Evolutionary conservation across 2,888 invertebrate species (phyloP), one percentile per base, ranked within the genome.

Genomic region (Leptinotarsa rubiginosa): DNA sequence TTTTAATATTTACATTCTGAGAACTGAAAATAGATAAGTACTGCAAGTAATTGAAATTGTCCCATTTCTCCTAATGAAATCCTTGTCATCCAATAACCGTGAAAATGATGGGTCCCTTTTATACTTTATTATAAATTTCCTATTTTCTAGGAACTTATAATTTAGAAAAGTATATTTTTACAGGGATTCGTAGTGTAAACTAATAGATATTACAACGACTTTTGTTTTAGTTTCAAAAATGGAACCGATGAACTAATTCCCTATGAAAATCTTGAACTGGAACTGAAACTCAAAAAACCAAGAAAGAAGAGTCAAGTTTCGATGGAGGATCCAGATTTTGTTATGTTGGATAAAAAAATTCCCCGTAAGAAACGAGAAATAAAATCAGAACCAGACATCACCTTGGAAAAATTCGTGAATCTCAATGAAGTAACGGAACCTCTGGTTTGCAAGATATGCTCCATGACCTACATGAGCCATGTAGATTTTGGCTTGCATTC

Each of bases 391-490:
- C 66, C 52, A 5, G 74, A 76, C 54, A n/a, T 72, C 10, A 22
- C 47, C 5, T 20, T 73, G 50, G 77, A 77, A 50, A 77, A 77
- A 68, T 72, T 77, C 20, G 69, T 75, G 18, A 77, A 75, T 25
- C 69, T 77, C n/a, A 77, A 74, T 65, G 77, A 72, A 75, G 74
- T 77, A 12, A 73, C 71, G 0, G 80, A 82, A 10, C 87, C 88
- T 3, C 89, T 90, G 59, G 88, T 89, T 64, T 91, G 91, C 75
- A 89, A 89, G 73, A 74, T 89, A 70, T 91, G 91, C 59, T 89
- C 89, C 3, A 89, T 90, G 76, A 85, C 89, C 5, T 91, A 90
- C 76, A 89, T 89, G 18, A 82, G 80, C 52, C 83, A 85, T 69
- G 77, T 86, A 25, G 86, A 83, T 5, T 86, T 84, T 72, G 86